Percentiles rank a stretch among this genome's conserved stretches.
These are phyloP conservation scores for Crepidodera aurea DNA, from an alignment of 2,888 invertebrate genomes.

Conservation along the genomic window DNA sequence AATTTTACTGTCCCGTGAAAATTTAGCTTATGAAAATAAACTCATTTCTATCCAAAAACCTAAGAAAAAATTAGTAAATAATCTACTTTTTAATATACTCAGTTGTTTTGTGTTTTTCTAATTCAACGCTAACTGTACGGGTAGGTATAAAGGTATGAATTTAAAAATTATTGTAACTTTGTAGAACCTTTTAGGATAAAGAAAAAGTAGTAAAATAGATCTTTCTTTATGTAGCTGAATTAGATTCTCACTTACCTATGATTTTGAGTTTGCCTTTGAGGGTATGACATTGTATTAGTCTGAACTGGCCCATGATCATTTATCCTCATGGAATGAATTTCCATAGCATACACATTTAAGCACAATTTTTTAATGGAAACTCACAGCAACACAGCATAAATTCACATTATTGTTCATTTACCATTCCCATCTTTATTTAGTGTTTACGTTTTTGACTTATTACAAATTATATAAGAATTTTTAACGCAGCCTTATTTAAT, in stretches of 20 bases:
- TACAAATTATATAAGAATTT: constrained; percentile 12
- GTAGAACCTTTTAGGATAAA: too few species aligned
- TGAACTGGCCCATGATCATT: constrained; percentile 61
- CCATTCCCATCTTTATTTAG: constrained; percentile 19
- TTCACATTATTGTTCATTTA: constrained; percentile 32
- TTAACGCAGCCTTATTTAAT: constrained; percentile 22
- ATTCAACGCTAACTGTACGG: too few species aligned
- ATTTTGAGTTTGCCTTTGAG: constrained; percentile 60
- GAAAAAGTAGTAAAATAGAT: too few species aligned
- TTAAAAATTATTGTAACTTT: too few species aligned
- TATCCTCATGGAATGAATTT: constrained; percentile 62
- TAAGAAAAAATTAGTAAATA: too few species aligned
- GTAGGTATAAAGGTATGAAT: too few species aligned
- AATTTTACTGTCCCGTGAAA: too few species aligned
- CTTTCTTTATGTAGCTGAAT: too few species aligned
- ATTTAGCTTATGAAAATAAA: too few species aligned
- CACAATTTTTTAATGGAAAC: constrained; percentile 46
- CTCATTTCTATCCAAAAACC: too few species aligned
- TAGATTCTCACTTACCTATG: constrained; percentile 54
- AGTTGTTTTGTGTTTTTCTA: too few species aligned
- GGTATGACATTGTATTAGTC: constrained; percentile 61
- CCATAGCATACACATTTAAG: constrained; percentile 59
- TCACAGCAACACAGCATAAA: constrained; percentile 35
- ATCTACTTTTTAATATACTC: too few species aligned
- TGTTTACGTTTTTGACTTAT: constrained; percentile 23